Percentiles rank a stretch among this genome's conserved stretches.
Conservation (phyloP, 2,888 invertebrate species). For the Coelogynopora nodosa region DNA sequence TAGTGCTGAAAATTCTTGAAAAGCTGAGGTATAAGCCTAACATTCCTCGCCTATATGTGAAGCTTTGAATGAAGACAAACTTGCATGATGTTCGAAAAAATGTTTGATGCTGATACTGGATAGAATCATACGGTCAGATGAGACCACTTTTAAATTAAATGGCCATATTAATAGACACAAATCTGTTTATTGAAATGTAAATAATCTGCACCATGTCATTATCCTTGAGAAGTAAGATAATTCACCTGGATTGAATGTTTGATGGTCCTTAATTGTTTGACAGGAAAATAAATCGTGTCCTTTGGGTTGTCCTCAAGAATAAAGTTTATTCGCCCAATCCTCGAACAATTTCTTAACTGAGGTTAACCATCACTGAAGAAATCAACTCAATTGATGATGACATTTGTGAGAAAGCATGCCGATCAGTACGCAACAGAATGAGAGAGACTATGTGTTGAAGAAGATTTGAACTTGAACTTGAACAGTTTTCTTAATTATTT, state of each 20-base stretch:
- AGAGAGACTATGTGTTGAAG: not conserved
- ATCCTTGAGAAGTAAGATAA: not conserved
- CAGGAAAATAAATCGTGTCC: not conserved
- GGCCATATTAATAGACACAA: not conserved
- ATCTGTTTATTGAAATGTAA: not conserved
- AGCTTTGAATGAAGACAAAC: not conserved
- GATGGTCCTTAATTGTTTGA: not conserved
- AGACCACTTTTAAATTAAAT: constrained; percentile 13
- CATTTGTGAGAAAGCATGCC: not conserved
- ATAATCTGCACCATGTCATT: not conserved
- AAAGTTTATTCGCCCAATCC: not conserved
- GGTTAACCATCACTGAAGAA: not conserved
- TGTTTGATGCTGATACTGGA: not conserved
- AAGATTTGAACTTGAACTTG: not conserved
- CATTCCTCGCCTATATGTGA: not conserved
- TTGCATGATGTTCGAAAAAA: not conserved
- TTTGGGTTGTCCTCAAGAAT: not conserved
- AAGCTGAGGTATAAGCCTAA: not conserved
- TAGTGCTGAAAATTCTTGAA: not conserved
- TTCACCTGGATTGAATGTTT: not conserved
- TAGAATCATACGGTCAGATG: not conserved
- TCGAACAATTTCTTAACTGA: not conserved
- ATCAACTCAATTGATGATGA: constrained; percentile 10
- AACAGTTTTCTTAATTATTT: not conserved
- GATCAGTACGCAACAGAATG: not conserved